Conservation (phyloP, 2,888 invertebrate species). For the Harmothoe impar region DNA sequence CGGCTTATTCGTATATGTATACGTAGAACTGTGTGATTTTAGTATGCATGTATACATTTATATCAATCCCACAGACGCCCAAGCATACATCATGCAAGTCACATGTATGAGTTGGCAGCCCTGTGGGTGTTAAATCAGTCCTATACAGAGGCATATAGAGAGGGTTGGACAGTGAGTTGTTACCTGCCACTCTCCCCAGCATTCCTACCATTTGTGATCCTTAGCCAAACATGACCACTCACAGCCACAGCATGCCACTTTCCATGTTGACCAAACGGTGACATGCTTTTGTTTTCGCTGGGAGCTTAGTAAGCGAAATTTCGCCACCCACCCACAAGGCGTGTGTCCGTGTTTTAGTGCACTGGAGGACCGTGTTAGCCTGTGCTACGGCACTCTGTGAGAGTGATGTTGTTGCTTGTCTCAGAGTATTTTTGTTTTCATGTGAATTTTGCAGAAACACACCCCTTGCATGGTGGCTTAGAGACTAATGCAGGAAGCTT, state of each 20-base stretch:
- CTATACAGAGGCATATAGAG: neutral
- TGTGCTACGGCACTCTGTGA: neutral
- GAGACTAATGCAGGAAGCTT: constrained; percentile 25
- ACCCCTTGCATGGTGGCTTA: constrained; percentile 13
- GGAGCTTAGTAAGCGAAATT: constrained; percentile 1
- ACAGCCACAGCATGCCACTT: constrained; percentile 8
- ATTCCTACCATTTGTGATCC: constrained; percentile 32
- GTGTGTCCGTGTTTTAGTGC: neutral
- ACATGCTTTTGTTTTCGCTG: constrained; percentile 50
- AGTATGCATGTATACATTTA: too few species aligned
- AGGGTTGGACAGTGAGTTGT: neutral
- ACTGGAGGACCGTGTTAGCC: neutral
- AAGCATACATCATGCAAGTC: too few species aligned
- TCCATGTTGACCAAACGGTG: constrained; percentile 16
- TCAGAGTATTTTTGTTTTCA: constrained; percentile 29
- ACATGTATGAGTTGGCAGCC: too few species aligned
- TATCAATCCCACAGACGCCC: too few species aligned
- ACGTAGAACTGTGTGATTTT: too few species aligned
- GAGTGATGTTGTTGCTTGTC: constrained; percentile 27
- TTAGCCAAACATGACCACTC: constrained; percentile 12
- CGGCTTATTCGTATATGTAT: too few species aligned
- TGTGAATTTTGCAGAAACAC: constrained; percentile 38
- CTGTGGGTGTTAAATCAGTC: too few species aligned
- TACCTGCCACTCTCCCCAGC: constrained; percentile 12
- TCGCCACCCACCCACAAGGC: neutral